Base-by-base conservation (phyloP, 2,797 vertebrate genomes). In the Crocodylus rhombifer region DNA sequence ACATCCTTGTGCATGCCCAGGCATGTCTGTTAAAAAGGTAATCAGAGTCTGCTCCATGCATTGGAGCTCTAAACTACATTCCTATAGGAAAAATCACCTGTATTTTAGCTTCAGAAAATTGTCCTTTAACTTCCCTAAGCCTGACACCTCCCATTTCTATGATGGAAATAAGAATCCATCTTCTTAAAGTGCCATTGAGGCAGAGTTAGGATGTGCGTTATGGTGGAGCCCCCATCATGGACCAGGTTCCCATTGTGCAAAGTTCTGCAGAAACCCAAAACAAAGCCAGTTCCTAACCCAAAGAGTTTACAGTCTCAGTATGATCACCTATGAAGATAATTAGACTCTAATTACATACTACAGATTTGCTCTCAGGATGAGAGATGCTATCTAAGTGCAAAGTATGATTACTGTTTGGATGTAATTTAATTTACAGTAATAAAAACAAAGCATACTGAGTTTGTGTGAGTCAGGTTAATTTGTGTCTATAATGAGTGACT, bases 401-500 rank as follows among this genome's bases (percentile, higher is more conserved):
- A 92, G 77, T 62, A 57, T 17, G 4, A 64, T 84, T 64, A 21
- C 28, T 82, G 1, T 9, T 94, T 76, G 86, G 14, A 42, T n/a
- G 9, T 77, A 23, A 79, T 75, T 51, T 36, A 77, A 64, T 77
- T 88, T 77, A 36, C 33, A 89, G 4, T 51, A 84, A 42, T 90
- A 77, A 84, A 92, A 89, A 5, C 16, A 57, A 95, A 84, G 4
- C 26, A 64, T 76, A 67, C 30, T 80, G 21, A 23, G 67, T 85
- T 90, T 92, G 17, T 65, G 14, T 86, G 64, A 87, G n/a, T 86
- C 61, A 95, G 94, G 82, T 81, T 69, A 87, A 73, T 82, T 83
- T 90, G 28, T 86, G 4, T 80, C 91, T 84, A 21, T 36, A 60
- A 77, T 62, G 25, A 84, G 78, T 81, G 84, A 87, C 33, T 89